phyloP scores from a whole-genome alignment of 2,888 invertebrate genomes.

The Drosophila crucigera region DNA sequence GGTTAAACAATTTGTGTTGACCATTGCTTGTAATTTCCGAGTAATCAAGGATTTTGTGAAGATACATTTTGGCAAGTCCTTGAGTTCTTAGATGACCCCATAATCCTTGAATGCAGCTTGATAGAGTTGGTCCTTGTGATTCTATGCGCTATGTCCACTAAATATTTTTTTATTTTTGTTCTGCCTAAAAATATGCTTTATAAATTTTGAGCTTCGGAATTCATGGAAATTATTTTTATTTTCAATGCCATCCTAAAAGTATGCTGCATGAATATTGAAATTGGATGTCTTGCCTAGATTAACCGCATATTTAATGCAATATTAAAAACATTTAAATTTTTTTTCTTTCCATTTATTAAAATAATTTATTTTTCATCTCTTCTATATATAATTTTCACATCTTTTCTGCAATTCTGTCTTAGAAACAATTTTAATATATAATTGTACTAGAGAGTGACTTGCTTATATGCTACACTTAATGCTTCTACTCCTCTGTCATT shows the following conservation, averaged over 20 bases:
- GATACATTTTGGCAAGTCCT: neutral
- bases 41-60: neutral
- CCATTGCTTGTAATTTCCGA: neutral
- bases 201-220: neutral
- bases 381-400: neutral
- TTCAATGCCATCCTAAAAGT: neutral
- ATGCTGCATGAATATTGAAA: neutral
- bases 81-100: neutral
- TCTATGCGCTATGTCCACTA: neutral
- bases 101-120: neutral
- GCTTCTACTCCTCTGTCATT: constrained; percentile 38
- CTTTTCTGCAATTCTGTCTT: neutral
- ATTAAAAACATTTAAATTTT: neutral
- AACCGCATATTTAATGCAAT: neutral
- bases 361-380: neutral
- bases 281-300: neutral
- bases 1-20: neutral
- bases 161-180: neutral
- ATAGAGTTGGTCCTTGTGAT: neutral
- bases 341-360: neutral
- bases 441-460: constrained; percentile 41
- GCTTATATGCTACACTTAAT: neutral
- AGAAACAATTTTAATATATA: constrained; percentile 7
- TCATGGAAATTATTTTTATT: neutral
- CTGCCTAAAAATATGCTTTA: neutral